phyloP scores from a whole-genome alignment of 2,113 vertebrate species.

The Empidonax alnorum region DNA sequence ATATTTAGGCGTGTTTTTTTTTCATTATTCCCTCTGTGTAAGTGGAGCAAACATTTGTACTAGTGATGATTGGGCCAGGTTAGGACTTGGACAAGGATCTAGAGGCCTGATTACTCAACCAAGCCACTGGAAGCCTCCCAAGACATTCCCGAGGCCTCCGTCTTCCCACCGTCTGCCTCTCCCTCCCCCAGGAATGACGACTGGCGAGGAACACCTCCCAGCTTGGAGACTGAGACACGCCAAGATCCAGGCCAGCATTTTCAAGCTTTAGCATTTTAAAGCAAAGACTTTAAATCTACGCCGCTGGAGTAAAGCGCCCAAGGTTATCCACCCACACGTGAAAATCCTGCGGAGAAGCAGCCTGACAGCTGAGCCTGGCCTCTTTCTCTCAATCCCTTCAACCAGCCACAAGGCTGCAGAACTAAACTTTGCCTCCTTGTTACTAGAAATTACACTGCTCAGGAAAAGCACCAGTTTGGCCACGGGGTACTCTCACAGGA shows the following conservation, averaged over 20 bases:
- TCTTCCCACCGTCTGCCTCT: conserved; percentile 58
- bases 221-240: neutral
- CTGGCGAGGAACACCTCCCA: neutral
- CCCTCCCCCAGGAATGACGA: conserved; percentile 31
- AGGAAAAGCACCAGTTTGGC: neutral
- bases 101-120: conserved; percentile 34
- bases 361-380: neutral
- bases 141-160: conserved; percentile 16
- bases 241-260: neutral
- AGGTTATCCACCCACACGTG: conserved; percentile 22
- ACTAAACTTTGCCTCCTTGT: neutral
- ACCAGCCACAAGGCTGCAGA: neutral
- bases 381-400: neutral
- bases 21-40: neutral
- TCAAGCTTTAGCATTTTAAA: neutral
- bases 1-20: neutral
- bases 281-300: neutral
- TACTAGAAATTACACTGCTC: neutral
- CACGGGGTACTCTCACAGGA: neutral
- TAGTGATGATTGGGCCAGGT: conserved; percentile 1
- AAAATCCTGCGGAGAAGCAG: neutral
- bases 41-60: neutral
- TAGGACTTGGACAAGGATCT: conserved; percentile 43
- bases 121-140: conserved; percentile 44
- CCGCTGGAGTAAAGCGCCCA: neutral